phyloP scores from a whole-genome alignment of 2,888 invertebrate genomes.

The Epinotia bilunana region DNA sequence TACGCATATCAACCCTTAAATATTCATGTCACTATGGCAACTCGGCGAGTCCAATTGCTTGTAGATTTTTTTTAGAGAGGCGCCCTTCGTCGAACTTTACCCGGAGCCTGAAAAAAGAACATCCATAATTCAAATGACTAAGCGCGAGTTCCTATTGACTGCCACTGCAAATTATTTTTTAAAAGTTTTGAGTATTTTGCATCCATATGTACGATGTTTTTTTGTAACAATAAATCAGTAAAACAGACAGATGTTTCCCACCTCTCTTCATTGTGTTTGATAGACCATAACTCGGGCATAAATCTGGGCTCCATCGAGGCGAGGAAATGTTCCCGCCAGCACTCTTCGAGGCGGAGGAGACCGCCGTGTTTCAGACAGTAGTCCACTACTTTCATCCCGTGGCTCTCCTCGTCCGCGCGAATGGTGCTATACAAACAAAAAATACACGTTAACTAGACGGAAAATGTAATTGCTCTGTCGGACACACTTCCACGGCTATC shows the following conservation, averaged over 20 bases:
- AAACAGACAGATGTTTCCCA: conserved; percentile 47
- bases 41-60: conserved; percentile 57
- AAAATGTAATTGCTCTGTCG: not conserved
- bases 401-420: conserved; percentile 79
- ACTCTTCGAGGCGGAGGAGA: conserved; percentile 87
- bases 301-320: conserved; percentile 87
- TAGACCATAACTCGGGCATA: conserved; percentile 91
- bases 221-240: too few species aligned
- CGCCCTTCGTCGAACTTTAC: conserved; percentile 81
- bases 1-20: not conserved
- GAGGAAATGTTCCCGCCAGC: conserved; percentile 92
- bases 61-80: conserved; percentile 69
- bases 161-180: too few species aligned
- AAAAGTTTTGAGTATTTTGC: too few species aligned
- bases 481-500: too few species aligned
- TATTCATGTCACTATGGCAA: not conserved
- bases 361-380: conserved; percentile 81
- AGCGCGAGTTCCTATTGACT: too few species aligned
- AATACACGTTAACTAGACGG: not conserved
- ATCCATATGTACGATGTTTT: too few species aligned
- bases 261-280: conserved; percentile 88
- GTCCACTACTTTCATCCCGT: conserved; percentile 85
- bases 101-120: conserved; percentile 70
- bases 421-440: conserved; percentile 63
- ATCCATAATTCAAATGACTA: not conserved